A percentile compares a stretch with the other conserved stretches of the same genome.
phyloP scores from a whole-genome alignment of 2,113 vertebrate genomes.

The Anoplopoma fimbria region DNA sequence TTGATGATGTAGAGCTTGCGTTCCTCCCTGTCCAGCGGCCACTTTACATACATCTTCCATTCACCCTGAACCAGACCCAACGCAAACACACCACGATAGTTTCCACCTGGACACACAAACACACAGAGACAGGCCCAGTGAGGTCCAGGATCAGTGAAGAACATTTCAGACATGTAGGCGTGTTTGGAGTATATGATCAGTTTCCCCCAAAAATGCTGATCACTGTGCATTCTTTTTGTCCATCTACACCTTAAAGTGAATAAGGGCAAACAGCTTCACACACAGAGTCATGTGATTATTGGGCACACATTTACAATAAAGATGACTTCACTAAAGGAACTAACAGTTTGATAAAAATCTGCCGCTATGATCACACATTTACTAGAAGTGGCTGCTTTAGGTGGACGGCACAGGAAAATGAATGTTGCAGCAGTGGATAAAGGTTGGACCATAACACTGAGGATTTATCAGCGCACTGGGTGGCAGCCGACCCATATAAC shows the following conservation, averaged over 20 bases:
- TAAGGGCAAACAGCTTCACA: not conserved
- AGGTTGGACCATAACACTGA: not conserved
- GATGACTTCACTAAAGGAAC: not conserved
- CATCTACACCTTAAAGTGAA: not conserved
- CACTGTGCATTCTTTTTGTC: not conserved
- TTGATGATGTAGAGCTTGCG: conserved; percentile 92
- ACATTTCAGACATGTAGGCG: not conserved
- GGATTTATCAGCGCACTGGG: not conserved
- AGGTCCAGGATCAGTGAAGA: not conserved
- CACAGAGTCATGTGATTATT: not conserved
- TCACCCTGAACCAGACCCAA: conserved; percentile 94
- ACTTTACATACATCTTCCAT: conserved; percentile 98
- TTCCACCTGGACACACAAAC: conserved; percentile 85
- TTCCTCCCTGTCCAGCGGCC: conserved; percentile 92
- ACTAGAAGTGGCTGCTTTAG: not conserved
- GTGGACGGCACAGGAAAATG: not conserved
- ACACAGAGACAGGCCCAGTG: not conserved
- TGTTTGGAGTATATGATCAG: not conserved
- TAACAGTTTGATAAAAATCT: not conserved
- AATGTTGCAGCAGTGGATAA: not conserved
- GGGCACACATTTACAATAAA: not conserved
- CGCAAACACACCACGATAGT: conserved; percentile 91
- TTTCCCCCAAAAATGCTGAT: not conserved
- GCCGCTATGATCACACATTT: not conserved
- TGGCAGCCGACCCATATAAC: conserved; percentile 13